Conservation (phyloP, 2,888 invertebrate genomes). For the Acronicta aceris region DNA sequence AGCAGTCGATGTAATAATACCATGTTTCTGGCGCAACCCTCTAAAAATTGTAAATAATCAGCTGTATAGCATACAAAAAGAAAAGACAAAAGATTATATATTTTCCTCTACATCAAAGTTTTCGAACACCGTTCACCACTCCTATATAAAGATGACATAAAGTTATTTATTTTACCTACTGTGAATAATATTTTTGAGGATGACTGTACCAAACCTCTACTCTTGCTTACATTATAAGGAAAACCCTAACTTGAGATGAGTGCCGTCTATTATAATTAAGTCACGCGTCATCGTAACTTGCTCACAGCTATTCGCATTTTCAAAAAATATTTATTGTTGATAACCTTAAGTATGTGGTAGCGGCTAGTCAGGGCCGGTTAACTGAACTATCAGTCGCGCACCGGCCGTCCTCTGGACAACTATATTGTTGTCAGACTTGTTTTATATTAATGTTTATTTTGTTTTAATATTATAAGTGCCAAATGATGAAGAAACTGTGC, state of each 20-base stretch:
- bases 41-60: too few species aligned
- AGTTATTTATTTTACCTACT: too few species aligned
- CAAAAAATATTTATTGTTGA: slow-evolving; percentile 72
- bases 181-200: background rate
- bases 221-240: slow-evolving; percentile 52
- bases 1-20: too few species aligned
- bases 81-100: too few species aligned
- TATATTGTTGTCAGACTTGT: slow-evolving; percentile 52
- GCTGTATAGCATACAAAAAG: too few species aligned
- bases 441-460: slow-evolving; percentile 49
- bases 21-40: too few species aligned
- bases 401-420: slow-evolving; percentile 65
- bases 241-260: slow-evolving; percentile 52
- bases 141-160: too few species aligned
- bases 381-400: slow-evolving; percentile 71
- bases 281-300: slow-evolving; percentile 53
- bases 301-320: slow-evolving; percentile 60
- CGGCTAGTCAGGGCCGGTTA: slow-evolving; percentile 70
- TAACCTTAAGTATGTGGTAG: slow-evolving; percentile 73
- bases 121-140: too few species aligned
- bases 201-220: background rate
- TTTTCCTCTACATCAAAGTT: too few species aligned
- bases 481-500: slow-evolving; percentile 61
- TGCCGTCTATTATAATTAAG: slow-evolving; percentile 57
- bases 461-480: slow-evolving; percentile 49